These are phyloP conservation scores for Mechanitis mazaeus DNA, from an alignment of 2,888 invertebrate species.

Conservation along the genomic window DNA sequence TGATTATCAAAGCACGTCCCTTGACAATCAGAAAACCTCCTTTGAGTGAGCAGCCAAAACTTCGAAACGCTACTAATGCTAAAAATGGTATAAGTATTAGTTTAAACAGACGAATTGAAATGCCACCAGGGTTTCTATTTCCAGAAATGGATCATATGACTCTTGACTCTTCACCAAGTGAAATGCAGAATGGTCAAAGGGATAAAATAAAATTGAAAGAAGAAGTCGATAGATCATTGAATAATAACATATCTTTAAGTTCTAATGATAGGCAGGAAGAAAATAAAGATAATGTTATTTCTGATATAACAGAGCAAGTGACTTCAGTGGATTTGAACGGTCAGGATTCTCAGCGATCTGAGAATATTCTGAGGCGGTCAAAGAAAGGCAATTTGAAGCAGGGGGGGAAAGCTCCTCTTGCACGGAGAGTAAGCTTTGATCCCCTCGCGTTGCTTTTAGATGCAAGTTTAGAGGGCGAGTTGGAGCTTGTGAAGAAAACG, in stretches of 20 bases:
- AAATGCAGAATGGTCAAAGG: conserved; percentile 53
- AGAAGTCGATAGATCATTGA: conserved; percentile 63
- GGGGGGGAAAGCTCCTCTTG: conserved; percentile 82
- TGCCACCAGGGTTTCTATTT: conserved; percentile 89
- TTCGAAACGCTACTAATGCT: conserved; percentile 77
- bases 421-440: conserved; percentile 96
- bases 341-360: conserved; percentile 74
- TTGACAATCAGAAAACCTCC: conserved; percentile 89
- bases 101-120: conserved; percentile 85
- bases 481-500: conserved; percentile 96
- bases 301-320: conserved; percentile 71
- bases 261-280: conserved; percentile 62
- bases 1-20: conserved; percentile 86
- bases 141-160: conserved; percentile 83
- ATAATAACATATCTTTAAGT: conserved; percentile 46
- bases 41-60: conserved; percentile 86
- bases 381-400: conserved; percentile 89
- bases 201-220: conserved; percentile 58
- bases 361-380: conserved; percentile 78
- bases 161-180: conserved; percentile 60
- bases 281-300: conserved; percentile 57
- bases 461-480: conserved; percentile 97
- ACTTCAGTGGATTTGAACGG: conserved; percentile 71
- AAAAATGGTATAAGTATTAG: conserved; percentile 80
- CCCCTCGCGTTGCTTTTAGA: conserved; percentile 96